These are phyloP conservation scores for Calephelis virginiensis DNA, from an alignment of 1,140 invertebrate species.

Conservation along the genomic window DNA sequence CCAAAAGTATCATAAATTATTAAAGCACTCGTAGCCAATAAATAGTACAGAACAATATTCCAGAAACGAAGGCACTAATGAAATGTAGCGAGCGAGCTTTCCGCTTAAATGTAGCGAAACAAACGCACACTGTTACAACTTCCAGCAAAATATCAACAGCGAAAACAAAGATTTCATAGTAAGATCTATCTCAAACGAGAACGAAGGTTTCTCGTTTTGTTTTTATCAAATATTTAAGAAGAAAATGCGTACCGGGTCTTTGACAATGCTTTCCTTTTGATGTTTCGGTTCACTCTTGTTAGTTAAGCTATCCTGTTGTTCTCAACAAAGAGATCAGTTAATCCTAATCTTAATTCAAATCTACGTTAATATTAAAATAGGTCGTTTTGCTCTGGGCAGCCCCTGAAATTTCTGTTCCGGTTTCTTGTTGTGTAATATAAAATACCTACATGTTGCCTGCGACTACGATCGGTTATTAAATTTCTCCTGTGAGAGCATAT, in stretches of 20 bases:
- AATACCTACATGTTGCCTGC: too few relatives aligned
- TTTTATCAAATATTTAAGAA: slow-evolving; percentile 37
- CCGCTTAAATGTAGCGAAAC: slow-evolving; percentile 58
- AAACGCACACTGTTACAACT: slow-evolving; percentile 45
- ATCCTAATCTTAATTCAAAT: slow-evolving; percentile 9
- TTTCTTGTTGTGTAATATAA: too few relatives aligned
- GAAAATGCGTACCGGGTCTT: slow-evolving; percentile 28
- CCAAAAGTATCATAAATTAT: slow-evolving; percentile 51
- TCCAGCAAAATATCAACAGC: slow-evolving; percentile 45
- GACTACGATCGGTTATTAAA: too few relatives aligned
- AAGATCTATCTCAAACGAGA: slow-evolving; percentile 42
- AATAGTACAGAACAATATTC: slow-evolving; percentile 54
- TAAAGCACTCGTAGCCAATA: slow-evolving; percentile 55
- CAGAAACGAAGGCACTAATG: slow-evolving; percentile 52
- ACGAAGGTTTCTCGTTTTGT: slow-evolving; percentile 32
- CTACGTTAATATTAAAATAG: background rate
- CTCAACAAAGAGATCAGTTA: background rate
- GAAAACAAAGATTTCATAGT: slow-evolving; percentile 48
- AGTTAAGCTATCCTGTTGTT: slow-evolving; percentile 6
- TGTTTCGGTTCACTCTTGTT: slow-evolving; percentile 22
- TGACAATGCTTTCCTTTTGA: slow-evolving; percentile 29
- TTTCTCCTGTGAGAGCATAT: too few relatives aligned
- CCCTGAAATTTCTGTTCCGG: too few relatives aligned
- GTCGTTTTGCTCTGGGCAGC: too few relatives aligned
- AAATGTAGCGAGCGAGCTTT: slow-evolving; percentile 57